Percentiles rank a stretch among this genome's conserved stretches.
These are phyloP conservation scores for Pardosa pseudoannulata DNA, from an alignment of 2,888 invertebrate species.

Conservation along the genomic window DNA sequence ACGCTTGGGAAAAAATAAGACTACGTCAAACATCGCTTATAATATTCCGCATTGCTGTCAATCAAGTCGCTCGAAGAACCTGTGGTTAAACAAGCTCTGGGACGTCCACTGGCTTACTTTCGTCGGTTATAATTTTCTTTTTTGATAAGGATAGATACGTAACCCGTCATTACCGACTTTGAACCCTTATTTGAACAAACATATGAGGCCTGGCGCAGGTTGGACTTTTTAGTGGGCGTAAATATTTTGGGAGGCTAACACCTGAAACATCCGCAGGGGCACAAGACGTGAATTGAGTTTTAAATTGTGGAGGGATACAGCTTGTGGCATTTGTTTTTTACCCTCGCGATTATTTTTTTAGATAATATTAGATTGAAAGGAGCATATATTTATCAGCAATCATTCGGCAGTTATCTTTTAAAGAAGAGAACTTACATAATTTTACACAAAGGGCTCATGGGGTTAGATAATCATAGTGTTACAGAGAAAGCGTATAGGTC, in stretches of 20 bases:
- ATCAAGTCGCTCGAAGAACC: constrained; percentile 43
- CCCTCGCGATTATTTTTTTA: no score
- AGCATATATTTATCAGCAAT: no score
- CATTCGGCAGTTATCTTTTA: no score
- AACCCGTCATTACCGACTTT: constrained; percentile 64
- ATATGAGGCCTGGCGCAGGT: not conserved
- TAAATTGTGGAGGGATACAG: not conserved
- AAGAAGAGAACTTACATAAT: no score
- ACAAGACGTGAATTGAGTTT: not conserved
- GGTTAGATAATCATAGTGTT: no score
- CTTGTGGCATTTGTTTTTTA: no score
- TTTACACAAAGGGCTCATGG: no score
- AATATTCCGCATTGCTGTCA: constrained; percentile 30
- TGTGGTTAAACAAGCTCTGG: constrained; percentile 47
- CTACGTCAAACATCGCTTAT: constrained; percentile 35
- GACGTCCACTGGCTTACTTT: constrained; percentile 45
- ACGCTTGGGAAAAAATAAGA: constrained; percentile 27
- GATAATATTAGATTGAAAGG: no score
- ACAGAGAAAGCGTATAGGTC: no score
- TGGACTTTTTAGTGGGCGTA: not conserved
- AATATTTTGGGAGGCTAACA: not conserved
- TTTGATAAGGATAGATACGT: constrained; percentile 35
- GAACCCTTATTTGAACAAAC: constrained; percentile 63
- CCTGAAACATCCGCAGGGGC: not conserved
- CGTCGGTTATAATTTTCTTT: constrained; percentile 21